Percentiles rank a stretch among this genome's conserved stretches.
Evolutionary conservation across 2,113 vertebrate genomes (phyloP).

Genomic region (Neogale vison): DNA sequence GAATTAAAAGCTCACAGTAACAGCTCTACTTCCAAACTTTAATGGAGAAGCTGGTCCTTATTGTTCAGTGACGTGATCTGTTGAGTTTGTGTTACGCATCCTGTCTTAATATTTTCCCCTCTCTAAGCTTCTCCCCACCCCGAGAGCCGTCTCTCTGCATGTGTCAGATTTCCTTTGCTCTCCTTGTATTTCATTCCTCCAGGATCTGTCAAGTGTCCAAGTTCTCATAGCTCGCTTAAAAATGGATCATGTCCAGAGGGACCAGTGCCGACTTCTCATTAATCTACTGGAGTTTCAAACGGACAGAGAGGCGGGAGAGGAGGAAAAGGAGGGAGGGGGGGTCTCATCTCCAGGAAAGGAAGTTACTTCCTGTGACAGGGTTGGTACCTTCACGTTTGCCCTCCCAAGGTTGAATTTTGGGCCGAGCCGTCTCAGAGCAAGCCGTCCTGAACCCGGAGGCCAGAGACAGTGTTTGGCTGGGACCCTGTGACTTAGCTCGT

Average conservation of each 20-base stretch:
- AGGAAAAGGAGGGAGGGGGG: background rate
- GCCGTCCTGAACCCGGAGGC: constrained; percentile 48
- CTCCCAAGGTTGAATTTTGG: constrained; percentile 46
- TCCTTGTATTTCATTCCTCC: constrained; percentile 73
- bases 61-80: background rate
- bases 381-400: background rate
- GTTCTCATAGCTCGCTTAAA: constrained; percentile 79
- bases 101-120: constrained; percentile 40
- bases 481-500: constrained; percentile 53
- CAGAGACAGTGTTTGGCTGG: constrained; percentile 54
- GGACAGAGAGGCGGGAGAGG: constrained; percentile 46
- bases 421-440: background rate
- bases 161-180: constrained; percentile 70
- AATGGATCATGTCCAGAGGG: constrained; percentile 77
- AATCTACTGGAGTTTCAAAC: constrained; percentile 67
- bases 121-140: background rate
- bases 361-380: background rate
- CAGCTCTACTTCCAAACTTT: background rate
- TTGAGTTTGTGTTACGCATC: background rate
- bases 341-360: background rate
- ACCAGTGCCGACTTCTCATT: constrained; percentile 63
- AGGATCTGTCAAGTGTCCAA: constrained; percentile 76
- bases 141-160: constrained; percentile 50
- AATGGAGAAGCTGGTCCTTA: background rate
- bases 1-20: background rate